These are phyloP conservation scores for Cristatella mucedo DNA, from an alignment of 2,888 invertebrate genomes.

Conservation along the genomic window DNA sequence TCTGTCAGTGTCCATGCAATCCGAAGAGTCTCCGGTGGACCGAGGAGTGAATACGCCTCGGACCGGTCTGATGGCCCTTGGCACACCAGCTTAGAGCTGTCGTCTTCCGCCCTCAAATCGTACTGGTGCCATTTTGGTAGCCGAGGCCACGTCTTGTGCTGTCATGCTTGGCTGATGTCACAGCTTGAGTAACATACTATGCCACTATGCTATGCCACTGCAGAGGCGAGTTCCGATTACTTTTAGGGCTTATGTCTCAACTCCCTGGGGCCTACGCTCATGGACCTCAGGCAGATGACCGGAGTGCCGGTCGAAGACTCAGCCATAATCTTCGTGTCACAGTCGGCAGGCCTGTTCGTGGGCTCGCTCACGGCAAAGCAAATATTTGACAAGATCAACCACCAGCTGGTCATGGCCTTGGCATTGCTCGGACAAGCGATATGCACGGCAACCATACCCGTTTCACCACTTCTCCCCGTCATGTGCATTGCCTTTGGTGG, in stretches of 20 bases:
- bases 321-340: conserved; percentile 7
- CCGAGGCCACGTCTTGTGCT: no score
- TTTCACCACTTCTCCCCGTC: neutral
- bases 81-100: no score
- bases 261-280: conserved; percentile 5
- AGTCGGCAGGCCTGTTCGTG: conserved; percentile 1
- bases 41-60: no score
- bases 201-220: no score
- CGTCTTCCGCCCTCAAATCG: no score
- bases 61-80: no score
- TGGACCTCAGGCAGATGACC: conserved; percentile 7
- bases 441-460: conserved; percentile 2
- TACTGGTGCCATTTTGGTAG: no score
- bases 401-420: neutral
- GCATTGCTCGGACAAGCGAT: neutral
- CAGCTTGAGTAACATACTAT: no score
- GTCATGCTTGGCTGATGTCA: no score
- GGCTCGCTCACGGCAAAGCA: conserved; percentile 2
- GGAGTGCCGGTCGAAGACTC: neutral
- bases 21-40: no score
- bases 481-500: conserved; percentile 7
- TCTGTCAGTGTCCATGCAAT: no score
- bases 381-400: conserved; percentile 2
- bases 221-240: no score
- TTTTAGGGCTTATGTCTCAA: conserved; percentile 5